Evolutionary conservation across 2,888 invertebrate species (phyloP).

Genomic region (Encarsia formosa): DNA sequence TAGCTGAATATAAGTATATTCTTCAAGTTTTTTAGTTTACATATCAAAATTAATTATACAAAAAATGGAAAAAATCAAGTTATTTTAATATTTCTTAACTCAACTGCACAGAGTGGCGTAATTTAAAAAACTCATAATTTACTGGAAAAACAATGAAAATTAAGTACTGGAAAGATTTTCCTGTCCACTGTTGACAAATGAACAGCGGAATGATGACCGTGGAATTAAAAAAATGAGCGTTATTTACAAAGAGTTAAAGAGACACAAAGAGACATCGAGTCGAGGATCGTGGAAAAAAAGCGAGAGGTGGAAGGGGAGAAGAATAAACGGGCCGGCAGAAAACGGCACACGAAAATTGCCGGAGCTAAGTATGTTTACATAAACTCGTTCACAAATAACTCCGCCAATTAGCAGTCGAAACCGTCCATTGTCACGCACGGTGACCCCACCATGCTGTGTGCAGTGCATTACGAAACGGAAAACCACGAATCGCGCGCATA

Average conservation of each 20-base stretch:
- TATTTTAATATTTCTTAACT: no score
- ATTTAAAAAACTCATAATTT: neutral
- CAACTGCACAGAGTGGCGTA: no score
- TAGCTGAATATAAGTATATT: no score
- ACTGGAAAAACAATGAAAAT: constrained; percentile 6
- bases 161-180: constrained; percentile 7
- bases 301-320: neutral
- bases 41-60: no score
- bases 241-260: neutral
- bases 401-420: constrained; percentile 25
- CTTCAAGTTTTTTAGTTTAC: no score
- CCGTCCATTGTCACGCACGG: constrained; percentile 27
- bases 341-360: constrained; percentile 8
- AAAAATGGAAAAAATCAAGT: no score
- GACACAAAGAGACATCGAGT: neutral
- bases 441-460: constrained; percentile 6
- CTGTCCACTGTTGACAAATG: neutral
- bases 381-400: constrained; percentile 23
- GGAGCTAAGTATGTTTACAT: constrained; percentile 25
- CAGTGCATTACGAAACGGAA: constrained; percentile 23
- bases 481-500: constrained; percentile 8
- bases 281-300: neutral
- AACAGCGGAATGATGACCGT: neutral
- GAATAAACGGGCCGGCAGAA: neutral
- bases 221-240: constrained; percentile 15